Evolutionary conservation across 2,113 vertebrate genomes (phyloP).

Genomic region (Mugil cephalus): DNA sequence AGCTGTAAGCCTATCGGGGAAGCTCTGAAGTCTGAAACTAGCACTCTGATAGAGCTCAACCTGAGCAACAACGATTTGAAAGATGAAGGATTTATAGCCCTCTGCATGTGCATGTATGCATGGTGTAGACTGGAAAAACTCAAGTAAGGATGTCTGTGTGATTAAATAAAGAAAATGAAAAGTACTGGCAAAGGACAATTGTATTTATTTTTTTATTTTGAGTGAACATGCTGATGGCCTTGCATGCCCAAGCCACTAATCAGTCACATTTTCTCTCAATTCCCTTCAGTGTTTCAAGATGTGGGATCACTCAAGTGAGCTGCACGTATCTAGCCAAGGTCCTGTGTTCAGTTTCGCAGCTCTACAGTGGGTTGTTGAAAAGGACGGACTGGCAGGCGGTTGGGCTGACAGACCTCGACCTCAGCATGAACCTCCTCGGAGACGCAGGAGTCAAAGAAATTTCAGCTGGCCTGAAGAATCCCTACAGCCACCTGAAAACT

Average conservation of each 20-base stretch:
- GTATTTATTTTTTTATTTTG: too few relatives aligned
- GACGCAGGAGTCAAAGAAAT: constrained; percentile 46
- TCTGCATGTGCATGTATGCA: constrained; percentile 40
- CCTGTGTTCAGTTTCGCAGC: constrained; percentile 41
- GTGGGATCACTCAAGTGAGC: constrained; percentile 42
- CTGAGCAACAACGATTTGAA: constrained; percentile 59
- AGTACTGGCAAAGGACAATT: background rate
- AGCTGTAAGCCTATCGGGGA: constrained; percentile 38
- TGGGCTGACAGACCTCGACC: constrained; percentile 59
- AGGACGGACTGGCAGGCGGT: constrained; percentile 18
- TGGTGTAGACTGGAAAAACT: constrained; percentile 56
- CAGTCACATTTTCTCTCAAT: background rate
- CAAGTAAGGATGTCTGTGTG: constrained; percentile 37
- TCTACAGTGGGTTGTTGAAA: background rate
- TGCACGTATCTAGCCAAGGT: constrained; percentile 20
- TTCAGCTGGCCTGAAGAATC: constrained; percentile 33
- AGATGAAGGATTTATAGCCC: constrained; percentile 21
- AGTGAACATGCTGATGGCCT: too few relatives aligned
- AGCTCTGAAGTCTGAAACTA: constrained; percentile 34
- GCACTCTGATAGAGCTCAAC: constrained; percentile 45
- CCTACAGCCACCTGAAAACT: constrained; percentile 43
- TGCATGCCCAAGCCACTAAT: too few relatives aligned
- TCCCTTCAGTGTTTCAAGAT: constrained; percentile 55
- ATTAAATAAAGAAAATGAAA: background rate
- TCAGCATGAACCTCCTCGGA: constrained; percentile 68